A percentile compares a stretch with the other conserved stretches of the same genome.
These are phyloP conservation scores for Antheraea yamamai DNA, from an alignment of 2,888 invertebrate species.

Conservation along the genomic window DNA sequence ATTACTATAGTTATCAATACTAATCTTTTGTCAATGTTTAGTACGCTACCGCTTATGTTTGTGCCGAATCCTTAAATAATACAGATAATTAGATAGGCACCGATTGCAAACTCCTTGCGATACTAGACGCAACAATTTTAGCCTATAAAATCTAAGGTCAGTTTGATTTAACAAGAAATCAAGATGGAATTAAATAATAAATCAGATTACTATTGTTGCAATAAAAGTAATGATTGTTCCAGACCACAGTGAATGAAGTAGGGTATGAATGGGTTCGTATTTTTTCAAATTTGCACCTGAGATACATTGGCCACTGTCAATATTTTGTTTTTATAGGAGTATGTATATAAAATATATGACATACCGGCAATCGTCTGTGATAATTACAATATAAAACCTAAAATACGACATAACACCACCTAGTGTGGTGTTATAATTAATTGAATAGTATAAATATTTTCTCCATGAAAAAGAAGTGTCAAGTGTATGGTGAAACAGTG, in stretches of 20 bases:
- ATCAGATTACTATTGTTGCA: constrained; percentile 11
- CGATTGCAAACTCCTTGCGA: constrained; percentile 49
- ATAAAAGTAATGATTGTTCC: background rate
- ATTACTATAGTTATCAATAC: too few relatives aligned
- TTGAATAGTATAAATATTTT: too few relatives aligned
- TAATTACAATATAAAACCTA: too few relatives aligned
- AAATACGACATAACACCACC: too few relatives aligned
- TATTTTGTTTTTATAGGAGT: too few relatives aligned
- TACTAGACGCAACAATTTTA: constrained; percentile 57
- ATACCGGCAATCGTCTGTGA: too few relatives aligned
- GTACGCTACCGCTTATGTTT: constrained; percentile 21
- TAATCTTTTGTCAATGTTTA: too few relatives aligned
- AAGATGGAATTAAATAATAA: constrained; percentile 31
- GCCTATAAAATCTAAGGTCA: constrained; percentile 66
- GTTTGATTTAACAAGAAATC: constrained; percentile 33
- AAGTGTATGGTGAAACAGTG: too few relatives aligned
- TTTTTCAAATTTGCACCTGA: background rate
- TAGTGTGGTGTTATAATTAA: too few relatives aligned
- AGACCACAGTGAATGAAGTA: background rate
- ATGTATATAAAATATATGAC: too few relatives aligned
- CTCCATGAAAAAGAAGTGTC: too few relatives aligned
- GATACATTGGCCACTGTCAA: too few relatives aligned
- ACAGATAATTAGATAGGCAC: constrained; percentile 40
- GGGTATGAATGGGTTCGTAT: background rate
- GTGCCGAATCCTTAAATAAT: constrained; percentile 29